These are phyloP conservation scores for Porites cylindrica DNA, from an alignment of 92 coral and sea anemone species.

Conservation along the genomic window DNA sequence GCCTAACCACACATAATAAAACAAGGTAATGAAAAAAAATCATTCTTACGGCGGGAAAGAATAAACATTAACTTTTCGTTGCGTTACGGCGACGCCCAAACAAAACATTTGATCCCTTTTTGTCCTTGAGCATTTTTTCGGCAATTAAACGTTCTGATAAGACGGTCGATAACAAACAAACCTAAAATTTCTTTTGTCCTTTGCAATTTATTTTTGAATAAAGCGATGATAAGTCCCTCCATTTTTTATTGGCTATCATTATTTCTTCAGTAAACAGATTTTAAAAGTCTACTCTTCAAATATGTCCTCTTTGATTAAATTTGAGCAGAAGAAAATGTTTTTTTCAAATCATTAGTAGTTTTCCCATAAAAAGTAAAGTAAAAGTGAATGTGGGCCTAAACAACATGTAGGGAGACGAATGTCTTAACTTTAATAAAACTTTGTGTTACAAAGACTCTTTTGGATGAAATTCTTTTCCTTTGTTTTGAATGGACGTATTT, in stretches of 20 bases:
- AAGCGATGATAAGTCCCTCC: conserved; percentile 3
- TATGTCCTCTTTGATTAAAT: background rate
- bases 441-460: background rate
- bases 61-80: background rate
- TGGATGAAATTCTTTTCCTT: background rate
- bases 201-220: conserved; percentile 2
- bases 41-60: background rate
- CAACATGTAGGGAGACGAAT: too few species aligned
- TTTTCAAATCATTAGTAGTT: background rate
- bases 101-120: conserved; percentile 33
- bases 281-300: background rate
- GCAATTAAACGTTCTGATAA: conserved; percentile 15
- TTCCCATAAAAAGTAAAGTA: background rate
- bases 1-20: background rate
- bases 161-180: conserved; percentile 1
- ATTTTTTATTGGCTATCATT: conserved; percentile 7
- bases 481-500: background rate
- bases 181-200: conserved; percentile 15
- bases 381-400: too few species aligned
- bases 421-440: too few species aligned
- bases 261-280: conserved; percentile 5
- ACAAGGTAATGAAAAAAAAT: background rate
- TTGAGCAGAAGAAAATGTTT: background rate
- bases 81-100: conserved; percentile 49
- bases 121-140: conserved; percentile 9